These are phyloP conservation scores for Diaprepes abbreviatus DNA, from an alignment of 2,888 invertebrate genomes.

Conservation along the genomic window DNA sequence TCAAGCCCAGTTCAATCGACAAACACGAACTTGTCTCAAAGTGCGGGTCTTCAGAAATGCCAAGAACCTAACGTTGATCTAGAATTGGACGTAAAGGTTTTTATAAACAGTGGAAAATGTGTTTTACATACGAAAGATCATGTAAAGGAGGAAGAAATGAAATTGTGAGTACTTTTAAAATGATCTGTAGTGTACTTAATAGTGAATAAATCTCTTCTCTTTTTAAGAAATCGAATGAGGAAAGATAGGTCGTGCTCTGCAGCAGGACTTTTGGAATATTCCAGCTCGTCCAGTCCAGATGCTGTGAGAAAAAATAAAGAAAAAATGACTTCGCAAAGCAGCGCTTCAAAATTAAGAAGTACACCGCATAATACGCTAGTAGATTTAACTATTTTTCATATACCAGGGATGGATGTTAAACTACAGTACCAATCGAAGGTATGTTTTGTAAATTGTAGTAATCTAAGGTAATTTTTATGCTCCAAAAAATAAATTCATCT, in stretches of 20 bases:
- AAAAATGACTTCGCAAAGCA: conserved; percentile 60
- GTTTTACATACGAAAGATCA: conserved; percentile 93
- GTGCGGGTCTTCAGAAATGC: conserved; percentile 67
- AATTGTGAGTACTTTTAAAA: conserved; percentile 65
- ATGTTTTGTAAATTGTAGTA: too few relatives aligned
- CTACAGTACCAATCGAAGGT: conserved; percentile 67
- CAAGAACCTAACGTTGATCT: conserved; percentile 95
- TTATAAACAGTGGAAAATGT: conserved; percentile 97
- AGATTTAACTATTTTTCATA: conserved; percentile 90
- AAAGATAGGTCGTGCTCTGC: conserved; percentile 75
- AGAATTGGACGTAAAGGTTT: conserved; percentile 95
- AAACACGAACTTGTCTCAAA: conserved; percentile 51
- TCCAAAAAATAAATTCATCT: too few relatives aligned
- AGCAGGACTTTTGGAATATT: conserved; percentile 64
- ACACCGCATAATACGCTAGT: conserved; percentile 69
- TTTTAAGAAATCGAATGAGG: conserved; percentile 73
- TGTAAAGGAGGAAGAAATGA: conserved; percentile 77
- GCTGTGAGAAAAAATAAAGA: conserved; percentile 65
- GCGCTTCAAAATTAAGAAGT: conserved; percentile 62
- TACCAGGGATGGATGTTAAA: conserved; percentile 88
- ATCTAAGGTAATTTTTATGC: too few relatives aligned
- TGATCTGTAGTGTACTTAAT: too few relatives aligned
- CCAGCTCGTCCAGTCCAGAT: conserved; percentile 65
- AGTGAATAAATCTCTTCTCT: too few relatives aligned
- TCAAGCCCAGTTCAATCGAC: conserved; percentile 54